Evolutionary conservation across 2,797 vertebrate genomes (phyloP), one percentile per base, ranked within the genome.

Genomic region (Balearica regulorum): DNA sequence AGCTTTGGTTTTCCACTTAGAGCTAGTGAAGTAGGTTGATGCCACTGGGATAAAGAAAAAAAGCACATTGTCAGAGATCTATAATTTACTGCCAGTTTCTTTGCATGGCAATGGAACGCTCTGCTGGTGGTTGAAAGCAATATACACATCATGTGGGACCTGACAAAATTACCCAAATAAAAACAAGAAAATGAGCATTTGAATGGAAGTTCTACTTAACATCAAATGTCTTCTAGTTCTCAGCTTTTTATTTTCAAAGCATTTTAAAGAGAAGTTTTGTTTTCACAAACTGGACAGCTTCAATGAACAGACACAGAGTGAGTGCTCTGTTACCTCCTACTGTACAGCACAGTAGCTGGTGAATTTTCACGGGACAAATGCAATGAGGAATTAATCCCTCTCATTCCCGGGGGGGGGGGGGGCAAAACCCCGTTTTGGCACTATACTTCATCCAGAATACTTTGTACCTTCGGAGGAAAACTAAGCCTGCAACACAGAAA

Each of bases 301-400:
- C 58, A 70, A 0, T 26, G 31, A 60, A 13, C 37, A 71, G 37
- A 26, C 3, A 66, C 60, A 66, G 24, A 46, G 8, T 8, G 7
- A 86, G 22, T 17, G 13, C 18, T 64, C 39, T 60, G 17, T 53
- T 71, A 3, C 6, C 10, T 83, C 31, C 48, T 48, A 12, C 7
- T 1, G 0, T 12, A n/a, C 6, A 44, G 10, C 41, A 44, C 0
- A 2, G 33, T 20, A 60, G 6, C 1, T 43, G 35, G 35, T 48
- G 31, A 71, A 51, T 76, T 68, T 88, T 51, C 13, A 24, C 5
- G 18, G 44, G 53, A 46, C 10, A 70, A 61, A 10, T 24, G 13
- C 35, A 41, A n/a, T n/a, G 5, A 60, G 25, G 49, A 85, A 83
- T 73, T 57, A 62, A 66, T 5, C 11, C 5, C 16, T 66, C 14